Conservation (phyloP, 1,140 invertebrate genomes). For the Papilio glaucus region DNA sequence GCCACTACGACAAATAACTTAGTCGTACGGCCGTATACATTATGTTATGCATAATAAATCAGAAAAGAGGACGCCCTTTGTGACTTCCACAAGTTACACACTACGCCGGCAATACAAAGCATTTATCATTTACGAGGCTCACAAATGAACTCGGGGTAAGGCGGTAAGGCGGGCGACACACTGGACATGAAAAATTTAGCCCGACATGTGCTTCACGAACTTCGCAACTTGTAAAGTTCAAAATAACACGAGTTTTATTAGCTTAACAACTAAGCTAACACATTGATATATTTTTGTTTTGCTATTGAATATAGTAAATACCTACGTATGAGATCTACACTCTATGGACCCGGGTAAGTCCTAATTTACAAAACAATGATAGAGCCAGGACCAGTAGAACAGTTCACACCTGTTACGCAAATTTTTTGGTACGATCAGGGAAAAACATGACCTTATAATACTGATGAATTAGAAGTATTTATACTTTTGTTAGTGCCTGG, state of each 20-base stretch:
- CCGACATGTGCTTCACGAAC: constrained; percentile 40
- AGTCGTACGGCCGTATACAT: constrained; percentile 30
- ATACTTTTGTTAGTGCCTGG: no score
- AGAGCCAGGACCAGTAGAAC: no score
- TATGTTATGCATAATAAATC: constrained; percentile 39
- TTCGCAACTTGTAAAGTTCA: constrained; percentile 37
- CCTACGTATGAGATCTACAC: no score
- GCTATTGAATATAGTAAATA: no score
- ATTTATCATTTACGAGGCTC: constrained; percentile 36
- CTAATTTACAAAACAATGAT: no score
- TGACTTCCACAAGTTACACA: constrained; percentile 32
- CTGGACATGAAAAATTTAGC: constrained; percentile 44
- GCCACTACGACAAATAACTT: constrained; percentile 32
- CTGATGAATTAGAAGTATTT: no score
- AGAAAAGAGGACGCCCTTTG: constrained; percentile 32
- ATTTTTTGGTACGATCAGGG: no score
- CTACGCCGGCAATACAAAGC: constrained; percentile 22
- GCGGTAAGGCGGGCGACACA: constrained; percentile 12
- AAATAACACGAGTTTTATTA: constrained; percentile 43
- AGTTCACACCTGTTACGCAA: no score
- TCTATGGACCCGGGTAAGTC: no score
- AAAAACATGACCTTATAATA: no score
- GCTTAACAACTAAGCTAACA: no score
- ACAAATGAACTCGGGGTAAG: constrained; percentile 22
- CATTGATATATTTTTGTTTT: no score